These are phyloP conservation scores for Bolinopsis microptera DNA, from an alignment of 37 sponge, comb jelly and placozoan species.

Conservation along the genomic window DNA sequence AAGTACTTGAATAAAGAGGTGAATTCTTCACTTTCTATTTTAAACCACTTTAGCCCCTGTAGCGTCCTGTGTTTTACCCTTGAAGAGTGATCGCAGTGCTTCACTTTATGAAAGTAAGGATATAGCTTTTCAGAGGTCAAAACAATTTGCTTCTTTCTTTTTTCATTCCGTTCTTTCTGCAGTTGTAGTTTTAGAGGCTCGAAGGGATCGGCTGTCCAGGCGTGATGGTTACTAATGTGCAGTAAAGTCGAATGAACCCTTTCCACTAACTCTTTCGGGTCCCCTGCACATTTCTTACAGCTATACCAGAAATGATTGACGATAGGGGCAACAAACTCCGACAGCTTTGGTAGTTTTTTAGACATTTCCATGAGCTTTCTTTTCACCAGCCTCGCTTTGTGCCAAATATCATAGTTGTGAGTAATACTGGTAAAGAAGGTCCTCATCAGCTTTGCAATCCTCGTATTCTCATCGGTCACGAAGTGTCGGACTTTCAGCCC, in stretches of 20 bases:
- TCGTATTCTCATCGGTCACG: slow-evolving; percentile 16
- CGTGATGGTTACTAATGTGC: not conserved
- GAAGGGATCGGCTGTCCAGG: not conserved
- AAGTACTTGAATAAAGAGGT: not conserved
- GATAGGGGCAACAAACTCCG: not conserved
- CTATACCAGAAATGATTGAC: slow-evolving; percentile 12
- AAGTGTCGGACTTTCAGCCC: not conserved
- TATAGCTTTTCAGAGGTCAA: not conserved
- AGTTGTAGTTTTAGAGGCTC: not conserved
- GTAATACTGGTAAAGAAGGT: not conserved
- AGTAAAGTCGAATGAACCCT: not conserved
- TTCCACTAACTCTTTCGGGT: not conserved
- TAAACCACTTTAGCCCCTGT: not conserved
- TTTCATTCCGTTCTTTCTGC: not conserved
- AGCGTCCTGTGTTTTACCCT: not conserved
- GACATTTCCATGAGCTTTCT: not conserved
- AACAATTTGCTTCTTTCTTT: not conserved
- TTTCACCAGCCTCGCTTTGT: not conserved
- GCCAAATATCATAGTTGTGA: slow-evolving; percentile 10
- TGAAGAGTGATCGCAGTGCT: not conserved
- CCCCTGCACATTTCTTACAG: not conserved
- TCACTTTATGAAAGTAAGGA: not conserved
- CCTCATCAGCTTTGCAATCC: not conserved
- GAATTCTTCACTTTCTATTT: not conserved
- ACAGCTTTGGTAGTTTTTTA: not conserved